Base-by-base conservation (phyloP, 2,797 vertebrate genomes). In the Cossypha dichroa region DNA sequence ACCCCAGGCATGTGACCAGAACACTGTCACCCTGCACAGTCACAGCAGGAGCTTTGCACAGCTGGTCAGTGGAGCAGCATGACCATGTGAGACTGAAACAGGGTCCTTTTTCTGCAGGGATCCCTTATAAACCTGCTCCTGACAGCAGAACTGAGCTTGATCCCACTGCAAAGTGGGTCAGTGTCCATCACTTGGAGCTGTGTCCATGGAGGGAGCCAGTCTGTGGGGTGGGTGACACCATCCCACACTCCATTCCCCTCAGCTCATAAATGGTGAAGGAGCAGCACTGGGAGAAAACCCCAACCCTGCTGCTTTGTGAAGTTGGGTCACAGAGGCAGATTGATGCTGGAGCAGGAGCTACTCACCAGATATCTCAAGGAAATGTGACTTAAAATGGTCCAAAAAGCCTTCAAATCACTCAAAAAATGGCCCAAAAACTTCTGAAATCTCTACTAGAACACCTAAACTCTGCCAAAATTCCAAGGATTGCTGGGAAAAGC, bases 331-430 rank as follows among this genome's bases (percentile, higher is more conserved):
- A 22, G 29, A 11, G 11, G 40, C 0, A 4, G 51, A 9, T 1
- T 0, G 5, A 51, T 31, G 59, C n/a, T 83, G 63, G 52, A 33
- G 2, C 25, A 70, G 49, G 17, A 52, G 55, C 3, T 28, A 75
- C 99, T 98, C 88, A 99, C 99, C 98, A 99, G 98, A 45, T 45
- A 45, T 45, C 43, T 3, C 2, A 6, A 45, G 21, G 21, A 45
- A 45, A 45, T 45, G 43, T 4, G 12, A 13, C 43, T 45, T 13
- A 45, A 45, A 45, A 45, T 13, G 21, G 43, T 11, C 21, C 43
- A 22, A 45, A 45, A 45, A 45, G 20, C 43, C 43, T 45, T 2
- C 21, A 45, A 45, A 45, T 45, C 43, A 22, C 11, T 45, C 11
- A 7, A 45, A 45, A 45, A 45, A 45, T 45, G 43, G 43, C 20